A percentile compares a stretch with the other conserved stretches of the same genome.
Evolutionary conservation across 1,140 invertebrate species (phyloP).

Genomic region (Drosophila sp.): DNA sequence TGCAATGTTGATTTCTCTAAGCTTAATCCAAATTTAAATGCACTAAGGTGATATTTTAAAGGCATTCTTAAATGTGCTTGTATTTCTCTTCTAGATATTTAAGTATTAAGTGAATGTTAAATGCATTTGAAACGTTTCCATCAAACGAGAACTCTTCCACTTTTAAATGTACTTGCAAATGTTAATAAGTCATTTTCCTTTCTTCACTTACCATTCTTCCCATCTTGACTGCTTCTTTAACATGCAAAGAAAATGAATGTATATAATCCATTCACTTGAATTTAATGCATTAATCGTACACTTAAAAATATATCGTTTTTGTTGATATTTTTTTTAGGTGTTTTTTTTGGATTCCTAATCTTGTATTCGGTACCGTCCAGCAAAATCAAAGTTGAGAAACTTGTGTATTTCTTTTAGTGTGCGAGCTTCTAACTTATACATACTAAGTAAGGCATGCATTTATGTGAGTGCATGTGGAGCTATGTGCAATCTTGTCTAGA

Average conservation of each 20-base stretch:
- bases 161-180: too few species aligned
- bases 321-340: background rate
- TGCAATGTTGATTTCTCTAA: too few species aligned
- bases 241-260: too few species aligned
- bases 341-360: background rate
- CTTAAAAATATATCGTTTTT: background rate
- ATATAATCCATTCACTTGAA: too few species aligned
- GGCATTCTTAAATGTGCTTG: background rate
- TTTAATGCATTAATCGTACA: background rate
- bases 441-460: background rate
- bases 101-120: too few species aligned
- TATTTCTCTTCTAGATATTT: too few species aligned
- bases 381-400: background rate
- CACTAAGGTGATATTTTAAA: background rate
- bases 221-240: too few species aligned
- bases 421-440: background rate
- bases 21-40: too few species aligned
- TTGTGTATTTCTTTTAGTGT: background rate
- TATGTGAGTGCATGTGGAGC: conserved; percentile 50
- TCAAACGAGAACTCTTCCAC: too few species aligned
- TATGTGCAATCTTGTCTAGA: conserved; percentile 72
- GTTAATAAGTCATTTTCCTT: too few species aligned
- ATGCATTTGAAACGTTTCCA: too few species aligned
- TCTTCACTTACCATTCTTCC: too few species aligned
- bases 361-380: background rate